Conservation (phyloP, 2,113 vertebrate species). For the Bos javanicus region DNA sequence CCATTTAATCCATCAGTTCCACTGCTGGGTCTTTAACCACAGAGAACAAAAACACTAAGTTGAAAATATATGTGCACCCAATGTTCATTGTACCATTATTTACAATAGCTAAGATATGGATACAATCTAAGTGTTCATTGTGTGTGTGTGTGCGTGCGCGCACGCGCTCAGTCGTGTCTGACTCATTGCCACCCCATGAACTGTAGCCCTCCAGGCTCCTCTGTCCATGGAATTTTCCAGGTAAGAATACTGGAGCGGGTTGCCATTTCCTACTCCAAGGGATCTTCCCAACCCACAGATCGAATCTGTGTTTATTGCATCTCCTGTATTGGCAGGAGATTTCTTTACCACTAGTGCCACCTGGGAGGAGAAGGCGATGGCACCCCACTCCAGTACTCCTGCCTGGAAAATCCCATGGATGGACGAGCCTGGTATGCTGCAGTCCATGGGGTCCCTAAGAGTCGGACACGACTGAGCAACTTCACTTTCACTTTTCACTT, state of each 20-base stretch:
- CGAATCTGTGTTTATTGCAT: not conserved
- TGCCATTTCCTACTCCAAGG: not conserved
- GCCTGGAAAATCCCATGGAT: no score
- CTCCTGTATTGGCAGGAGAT: not conserved
- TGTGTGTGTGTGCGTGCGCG: not conserved
- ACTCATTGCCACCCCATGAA: not conserved
- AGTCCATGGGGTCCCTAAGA: no score
- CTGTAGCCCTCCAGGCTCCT: not conserved
- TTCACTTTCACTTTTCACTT: no score
- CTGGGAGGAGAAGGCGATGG: not conserved
- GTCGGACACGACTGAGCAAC: no score
- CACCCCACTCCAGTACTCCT: no score
- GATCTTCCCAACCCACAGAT: rapidly evolving
- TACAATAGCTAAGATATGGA: not conserved
- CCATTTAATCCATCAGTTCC: not conserved
- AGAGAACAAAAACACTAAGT: not conserved
- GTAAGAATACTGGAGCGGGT: not conserved
- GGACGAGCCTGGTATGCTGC: no score
- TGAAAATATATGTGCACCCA: not conserved
- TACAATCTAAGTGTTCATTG: not conserved
- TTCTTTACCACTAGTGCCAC: not conserved
- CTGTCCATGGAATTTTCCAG: not conserved
- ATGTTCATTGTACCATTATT: not conserved
- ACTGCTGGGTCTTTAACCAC: not conserved
- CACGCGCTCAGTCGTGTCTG: rapidly evolving